Conservation (phyloP, 2,888 invertebrate species). For the Osmoderma eremita region DNA sequence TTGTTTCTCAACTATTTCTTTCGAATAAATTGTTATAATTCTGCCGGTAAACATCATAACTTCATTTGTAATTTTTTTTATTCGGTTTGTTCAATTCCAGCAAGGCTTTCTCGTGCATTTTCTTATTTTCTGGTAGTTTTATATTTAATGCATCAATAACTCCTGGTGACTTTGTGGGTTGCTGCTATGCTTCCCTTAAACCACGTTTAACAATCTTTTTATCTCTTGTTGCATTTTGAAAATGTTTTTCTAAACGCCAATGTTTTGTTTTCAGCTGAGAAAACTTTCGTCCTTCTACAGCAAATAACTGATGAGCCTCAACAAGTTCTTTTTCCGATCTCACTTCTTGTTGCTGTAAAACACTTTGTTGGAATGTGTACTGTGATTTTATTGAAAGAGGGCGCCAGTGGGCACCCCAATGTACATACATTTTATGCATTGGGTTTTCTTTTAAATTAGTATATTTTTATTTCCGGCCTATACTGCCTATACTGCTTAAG, state of each 20-base stretch:
- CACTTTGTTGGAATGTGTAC: too few species aligned
- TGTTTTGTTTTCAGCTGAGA: slow-evolving; percentile 74
- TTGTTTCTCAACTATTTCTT: slow-evolving; percentile 47
- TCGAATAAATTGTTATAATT: slow-evolving; percentile 64
- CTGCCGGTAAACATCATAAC: slow-evolving; percentile 64
- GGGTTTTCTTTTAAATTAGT: too few species aligned
- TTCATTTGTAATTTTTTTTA: slow-evolving; percentile 66
- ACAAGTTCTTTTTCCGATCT: slow-evolving; percentile 57
- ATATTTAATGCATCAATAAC: slow-evolving; percentile 66
- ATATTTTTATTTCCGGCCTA: too few species aligned
- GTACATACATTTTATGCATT: too few species aligned
- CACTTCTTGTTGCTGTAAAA: slow-evolving; percentile 58
- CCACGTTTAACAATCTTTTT: slow-evolving; percentile 72
- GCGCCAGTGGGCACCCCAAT: too few species aligned
- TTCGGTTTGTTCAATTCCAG: slow-evolving; percentile 66
- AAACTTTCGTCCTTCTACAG: slow-evolving; percentile 74
- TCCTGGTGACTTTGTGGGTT: slow-evolving; percentile 65
- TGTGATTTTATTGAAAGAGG: too few species aligned
- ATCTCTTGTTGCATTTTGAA: slow-evolving; percentile 72
- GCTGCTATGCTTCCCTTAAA: slow-evolving; percentile 69
- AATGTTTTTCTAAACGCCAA: slow-evolving; percentile 78
- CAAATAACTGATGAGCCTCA: slow-evolving; percentile 61
- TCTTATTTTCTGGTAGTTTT: slow-evolving; percentile 56
- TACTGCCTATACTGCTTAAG: too few species aligned
- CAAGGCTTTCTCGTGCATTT: slow-evolving; percentile 63